Conservation (phyloP, 2,888 invertebrate species). For the Cetonia aurata region DNA sequence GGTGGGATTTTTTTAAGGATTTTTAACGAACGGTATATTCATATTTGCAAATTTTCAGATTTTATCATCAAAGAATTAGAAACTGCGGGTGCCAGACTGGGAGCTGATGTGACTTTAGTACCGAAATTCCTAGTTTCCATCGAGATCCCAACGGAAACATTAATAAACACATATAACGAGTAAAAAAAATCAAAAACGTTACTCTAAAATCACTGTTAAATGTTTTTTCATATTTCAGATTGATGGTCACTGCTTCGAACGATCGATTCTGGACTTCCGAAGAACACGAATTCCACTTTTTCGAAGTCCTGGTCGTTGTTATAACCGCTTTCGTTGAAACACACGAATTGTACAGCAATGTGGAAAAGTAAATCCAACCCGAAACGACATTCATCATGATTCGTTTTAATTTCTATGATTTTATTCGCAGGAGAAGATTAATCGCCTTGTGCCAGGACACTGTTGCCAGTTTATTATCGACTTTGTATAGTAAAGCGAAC, state of each 20-base stretch:
- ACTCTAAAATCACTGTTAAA: background rate
- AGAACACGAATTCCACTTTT: slow-evolving; percentile 88
- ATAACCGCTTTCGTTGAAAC: slow-evolving; percentile 78
- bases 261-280: slow-evolving; percentile 87
- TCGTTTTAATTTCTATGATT: slow-evolving; percentile 34
- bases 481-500: slow-evolving; percentile 81
- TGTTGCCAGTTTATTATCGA: slow-evolving; percentile 80
- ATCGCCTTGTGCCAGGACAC: slow-evolving; percentile 80
- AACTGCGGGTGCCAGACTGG: slow-evolving; percentile 80
- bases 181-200: slow-evolving; percentile 64
- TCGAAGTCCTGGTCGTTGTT: slow-evolving; percentile 80
- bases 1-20: slow-evolving; percentile 69
- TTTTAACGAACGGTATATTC: slow-evolving; percentile 13
- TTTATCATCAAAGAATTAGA: slow-evolving; percentile 83
- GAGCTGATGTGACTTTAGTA: slow-evolving; percentile 80
- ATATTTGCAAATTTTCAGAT: slow-evolving; percentile 27
- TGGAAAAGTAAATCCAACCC: slow-evolving; percentile 64
- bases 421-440: slow-evolving; percentile 73
- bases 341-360: slow-evolving; percentile 70
- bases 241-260: slow-evolving; percentile 47
- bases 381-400: background rate
- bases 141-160: slow-evolving; percentile 81
- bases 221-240: slow-evolving; percentile 46
- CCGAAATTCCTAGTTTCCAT: slow-evolving; percentile 79
- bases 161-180: slow-evolving; percentile 88